These are phyloP conservation scores for Manduca sexta DNA, from an alignment of 1,140 invertebrate genomes.

Conservation along the genomic window DNA sequence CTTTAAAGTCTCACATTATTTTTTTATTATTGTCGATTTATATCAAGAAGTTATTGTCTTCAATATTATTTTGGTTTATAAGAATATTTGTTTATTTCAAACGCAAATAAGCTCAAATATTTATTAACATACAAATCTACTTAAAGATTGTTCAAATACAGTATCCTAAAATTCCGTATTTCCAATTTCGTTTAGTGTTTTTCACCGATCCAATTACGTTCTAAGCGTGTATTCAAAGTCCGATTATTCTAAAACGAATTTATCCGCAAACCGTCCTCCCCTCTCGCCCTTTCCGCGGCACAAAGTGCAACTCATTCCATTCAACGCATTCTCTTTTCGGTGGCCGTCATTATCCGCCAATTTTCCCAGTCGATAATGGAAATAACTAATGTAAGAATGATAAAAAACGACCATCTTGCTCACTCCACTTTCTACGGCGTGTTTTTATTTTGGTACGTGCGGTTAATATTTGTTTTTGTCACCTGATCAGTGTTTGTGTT, in stretches of 20 bases:
- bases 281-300: too few species aligned
- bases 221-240: not conserved
- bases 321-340: conserved; percentile 11
- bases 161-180: too few species aligned
- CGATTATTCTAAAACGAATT: not conserved
- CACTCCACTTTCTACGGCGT: conserved; percentile 18
- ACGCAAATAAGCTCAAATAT: too few species aligned
- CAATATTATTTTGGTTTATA: too few species aligned
- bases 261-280: not conserved
- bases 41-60: too few species aligned
- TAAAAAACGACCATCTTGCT: conserved; percentile 3
- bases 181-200: too few species aligned
- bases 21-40: too few species aligned
- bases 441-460: conserved; percentile 19
- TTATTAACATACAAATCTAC: too few species aligned
- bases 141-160: too few species aligned
- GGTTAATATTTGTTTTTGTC: conserved; percentile 28
- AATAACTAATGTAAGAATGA: conserved; percentile 11
- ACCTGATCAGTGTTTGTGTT: conserved; percentile 18
- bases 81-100: too few species aligned
- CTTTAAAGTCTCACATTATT: too few species aligned
- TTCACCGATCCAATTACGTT: too few species aligned
- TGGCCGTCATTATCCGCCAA: conserved; percentile 12
- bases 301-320: not conserved
- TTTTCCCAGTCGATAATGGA: conserved; percentile 11